Conservation (phyloP, 2,888 invertebrate species). For the Erannis defoliaria region DNA sequence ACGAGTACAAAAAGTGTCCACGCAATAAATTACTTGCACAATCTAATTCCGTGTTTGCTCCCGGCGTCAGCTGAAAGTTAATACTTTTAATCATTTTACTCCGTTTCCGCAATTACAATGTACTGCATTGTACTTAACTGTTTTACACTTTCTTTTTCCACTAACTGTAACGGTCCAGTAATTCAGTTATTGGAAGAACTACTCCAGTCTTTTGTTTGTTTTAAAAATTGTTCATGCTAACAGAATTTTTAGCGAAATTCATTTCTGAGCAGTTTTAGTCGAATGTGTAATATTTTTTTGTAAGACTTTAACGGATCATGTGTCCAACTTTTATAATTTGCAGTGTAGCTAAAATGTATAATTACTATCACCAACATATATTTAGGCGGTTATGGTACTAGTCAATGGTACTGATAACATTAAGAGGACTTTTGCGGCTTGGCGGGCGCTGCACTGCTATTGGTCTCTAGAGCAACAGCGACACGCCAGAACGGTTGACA, state of each 20-base stretch:
- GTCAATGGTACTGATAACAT: too few relatives aligned
- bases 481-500: too few relatives aligned
- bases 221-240: not conserved
- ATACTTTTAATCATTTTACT: slow-evolving; percentile 42
- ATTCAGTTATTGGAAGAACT: slow-evolving; percentile 2
- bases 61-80: slow-evolving; percentile 26
- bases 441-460: too few relatives aligned
- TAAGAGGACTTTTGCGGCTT: too few relatives aligned
- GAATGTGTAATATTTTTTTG: too few relatives aligned
- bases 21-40: slow-evolving; percentile 24
- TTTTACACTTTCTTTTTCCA: slow-evolving; percentile 2
- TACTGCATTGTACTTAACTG: not conserved
- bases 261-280: not conserved
- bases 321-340: too few relatives aligned
- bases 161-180: not conserved
- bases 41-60: slow-evolving; percentile 27
- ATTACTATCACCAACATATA: too few relatives aligned
- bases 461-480: too few relatives aligned
- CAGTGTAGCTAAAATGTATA: too few relatives aligned
- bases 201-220: slow-evolving; percentile 3
- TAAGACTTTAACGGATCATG: too few relatives aligned
- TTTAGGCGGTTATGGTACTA: too few relatives aligned
- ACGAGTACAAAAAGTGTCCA: slow-evolving; percentile 14
- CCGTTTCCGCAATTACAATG: slow-evolving; percentile 35
- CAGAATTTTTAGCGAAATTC: slow-evolving; percentile 8